Percentiles rank a stretch among this genome's conserved stretches.
These are phyloP conservation scores for Siniperca obscura DNA, from an alignment of 2,797 vertebrate species.

Conservation along the genomic window DNA sequence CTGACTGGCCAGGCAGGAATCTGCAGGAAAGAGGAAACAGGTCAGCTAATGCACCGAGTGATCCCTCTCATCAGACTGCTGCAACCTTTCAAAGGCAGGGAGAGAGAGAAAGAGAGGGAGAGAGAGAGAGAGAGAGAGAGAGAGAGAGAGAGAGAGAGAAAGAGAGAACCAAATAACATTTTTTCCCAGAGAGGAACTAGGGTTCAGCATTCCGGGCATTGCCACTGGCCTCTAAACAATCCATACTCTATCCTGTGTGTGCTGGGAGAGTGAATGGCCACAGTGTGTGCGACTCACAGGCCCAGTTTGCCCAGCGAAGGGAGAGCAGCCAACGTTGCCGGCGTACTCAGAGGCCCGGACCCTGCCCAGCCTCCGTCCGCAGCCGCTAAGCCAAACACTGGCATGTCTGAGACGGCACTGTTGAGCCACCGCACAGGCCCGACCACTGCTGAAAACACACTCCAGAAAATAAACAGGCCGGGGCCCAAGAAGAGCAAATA, in stretches of 20 bases:
- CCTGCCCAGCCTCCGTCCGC: conserved; percentile 60
- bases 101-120: conserved; percentile 38
- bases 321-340: conserved; percentile 67
- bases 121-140: conserved; percentile 63
- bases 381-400: conserved; percentile 81
- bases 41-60: conserved; percentile 71
- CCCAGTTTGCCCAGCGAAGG: conserved; percentile 63
- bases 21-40: conserved; percentile 73
- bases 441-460: conserved; percentile 75
- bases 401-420: conserved; percentile 75
- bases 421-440: conserved; percentile 65
- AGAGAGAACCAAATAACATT: conserved; percentile 67
- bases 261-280: conserved; percentile 73
- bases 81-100: conserved; percentile 59
- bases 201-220: conserved; percentile 82
- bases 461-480: conserved; percentile 79
- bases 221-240: conserved; percentile 79
- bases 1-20: conserved; percentile 67
- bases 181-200: conserved; percentile 79
- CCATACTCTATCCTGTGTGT: conserved; percentile 80
- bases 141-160: conserved; percentile 20
- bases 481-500: conserved; percentile 80
- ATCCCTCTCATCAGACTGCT: conserved; percentile 67
- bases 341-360: conserved; percentile 55
- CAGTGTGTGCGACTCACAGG: conserved; percentile 76